Base-by-base conservation (phyloP, 2,888 invertebrate species). In the Zaprionus bogoriensis region DNA sequence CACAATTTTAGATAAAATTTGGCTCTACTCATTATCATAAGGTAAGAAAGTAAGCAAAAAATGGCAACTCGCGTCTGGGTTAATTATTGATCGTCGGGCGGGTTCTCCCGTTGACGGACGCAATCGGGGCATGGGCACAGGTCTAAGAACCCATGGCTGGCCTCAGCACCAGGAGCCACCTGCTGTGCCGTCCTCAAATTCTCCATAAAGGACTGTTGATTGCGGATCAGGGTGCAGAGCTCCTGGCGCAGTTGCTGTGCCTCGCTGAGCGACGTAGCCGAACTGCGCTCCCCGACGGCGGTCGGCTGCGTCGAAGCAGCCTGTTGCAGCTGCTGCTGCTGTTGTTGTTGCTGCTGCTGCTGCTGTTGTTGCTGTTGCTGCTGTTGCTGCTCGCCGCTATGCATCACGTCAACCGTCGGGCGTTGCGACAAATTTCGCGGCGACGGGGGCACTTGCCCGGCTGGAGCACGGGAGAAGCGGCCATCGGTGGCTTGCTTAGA, bases 71-170 rank as follows among this genome's bases (percentile, higher is more conserved):
- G n/a, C n/a, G n/a, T n/a, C n/a, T n/a, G n/a, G n/a, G n/a, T n/a
- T n/a, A n/a, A n/a, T n/a, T n/a, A n/a, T n/a, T n/a, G n/a, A n/a
- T n/a, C n/a, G n/a, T n/a, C n/a, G 2, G 6, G 14, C 14, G 7
- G 14, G 17, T 36, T 36, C 32, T 17, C 14, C 0, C 32, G 32
- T 14, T 36, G 14, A 1, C 14, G 32, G 7, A 36, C 14, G 17
- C 54, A 67, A 0, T 51, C 54, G 38, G 38, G 55, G 69, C 62
- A 55, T 2, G 30, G 22, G 10, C 66, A 66, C 36, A n/a, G n/a
- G n/a, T n/a, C n/a, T n/a, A n/a, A n/a, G n/a, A n/a, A n/a, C n/a
- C n/a, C 4, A 0, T 12, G 4, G 3, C 10, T 45, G 2, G 9
- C 4, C 0, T 14, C 3, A 0, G 27, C n/a, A n/a, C n/a, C n/a